Base-by-base conservation (phyloP, 2,888 invertebrate genomes). In the Calephelis perditalis region DNA sequence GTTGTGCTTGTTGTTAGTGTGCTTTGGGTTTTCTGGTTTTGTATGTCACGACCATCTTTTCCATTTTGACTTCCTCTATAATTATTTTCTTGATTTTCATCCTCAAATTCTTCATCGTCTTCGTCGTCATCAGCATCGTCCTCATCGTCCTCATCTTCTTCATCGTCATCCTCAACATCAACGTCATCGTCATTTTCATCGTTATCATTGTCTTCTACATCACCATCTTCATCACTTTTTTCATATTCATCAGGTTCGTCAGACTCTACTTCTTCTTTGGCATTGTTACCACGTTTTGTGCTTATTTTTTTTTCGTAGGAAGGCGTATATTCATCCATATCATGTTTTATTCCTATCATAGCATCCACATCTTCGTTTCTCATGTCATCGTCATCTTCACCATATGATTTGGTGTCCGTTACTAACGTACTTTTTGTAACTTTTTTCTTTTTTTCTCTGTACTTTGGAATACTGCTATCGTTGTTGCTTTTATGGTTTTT, bases 331-430 rank as follows among this genome's bases (percentile, higher is more conserved):
- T 90, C 87, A 54, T 82, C 72, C 77, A 84, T 82, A 62, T 85
- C 68, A 58, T 85, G 81, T 66, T 82, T 76, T 0, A 84, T 72
- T 8, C 86, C 83, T 65, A 90, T 88, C 66, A 89, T 66, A 15
- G 78, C 78, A 71, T 90, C 89, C 7, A 89, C 78, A 74, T 87
- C 86, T 67, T 82, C 78, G 68, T 79, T 78, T 68, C 68, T 75
- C 73, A 77, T 76, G 62, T 87, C 80, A 58, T 82, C 80, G 40
- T 80, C 75, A 49, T 74, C 82, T 64, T 83, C 78, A 6, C 85
- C 87, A 66, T 91, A 91, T 12, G 75, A 78, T 65, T 86, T 79
- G 37, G 86, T 81, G 59, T 91, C 91, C 5, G 90, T 91, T 1
- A 91, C 85, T 62, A 86, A 70, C 4, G 91, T 91, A 37, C 83